Base-by-base conservation (phyloP, 2,888 invertebrate genomes). In the Rhaphigaster nebulosa region DNA sequence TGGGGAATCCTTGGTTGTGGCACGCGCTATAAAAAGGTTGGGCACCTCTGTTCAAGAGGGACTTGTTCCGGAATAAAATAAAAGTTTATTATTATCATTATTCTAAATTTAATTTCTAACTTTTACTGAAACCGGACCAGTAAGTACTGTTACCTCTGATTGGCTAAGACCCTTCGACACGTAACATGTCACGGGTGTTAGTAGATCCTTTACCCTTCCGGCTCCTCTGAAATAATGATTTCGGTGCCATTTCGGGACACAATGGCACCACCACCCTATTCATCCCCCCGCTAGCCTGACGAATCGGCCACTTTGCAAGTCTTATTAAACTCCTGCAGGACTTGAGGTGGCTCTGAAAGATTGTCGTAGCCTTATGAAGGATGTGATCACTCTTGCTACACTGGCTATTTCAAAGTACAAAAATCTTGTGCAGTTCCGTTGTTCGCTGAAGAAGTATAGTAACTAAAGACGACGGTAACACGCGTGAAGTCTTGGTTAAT, bases 401-500 rank as follows among this genome's bases (percentile, higher is more conserved):
- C 70, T 3, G 70, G 18, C 65, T 4, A 65, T 65, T 65, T 65
- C 65, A 12, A 26, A 76, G 38, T 76, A 20, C 70, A 38, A 76
- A 65, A 76, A 38, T 76, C 70, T 20, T 38, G 34, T 76, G 70
- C 38, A 76, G 70, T 76, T 76, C 70, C 38, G 70, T 76, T 76
- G 70, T 76, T 38, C 70, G 20, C 38, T 8, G 70, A 76, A 76
- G 70, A 76, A 76, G 70, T 76, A 23, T 38, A 38, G 70, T 12
- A 20, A 38, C 70, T 76, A 76, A 76, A 76, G 70, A 76, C 70
- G 38, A 0, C 34, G 70, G 70, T 76, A 76, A 76, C 70, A 76
- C 70, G 70, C 70, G 70, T 76, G 70, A 76, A 76, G 70, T 76
- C 34, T 76, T 76, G 70, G 70, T 38, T 76, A 76, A 76, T 76